A percentile compares a stretch with the other conserved stretches of the same genome.
Evolutionary conservation across 2,888 invertebrate genomes (phyloP).

Genomic region (Drosophila lutescens): DNA sequence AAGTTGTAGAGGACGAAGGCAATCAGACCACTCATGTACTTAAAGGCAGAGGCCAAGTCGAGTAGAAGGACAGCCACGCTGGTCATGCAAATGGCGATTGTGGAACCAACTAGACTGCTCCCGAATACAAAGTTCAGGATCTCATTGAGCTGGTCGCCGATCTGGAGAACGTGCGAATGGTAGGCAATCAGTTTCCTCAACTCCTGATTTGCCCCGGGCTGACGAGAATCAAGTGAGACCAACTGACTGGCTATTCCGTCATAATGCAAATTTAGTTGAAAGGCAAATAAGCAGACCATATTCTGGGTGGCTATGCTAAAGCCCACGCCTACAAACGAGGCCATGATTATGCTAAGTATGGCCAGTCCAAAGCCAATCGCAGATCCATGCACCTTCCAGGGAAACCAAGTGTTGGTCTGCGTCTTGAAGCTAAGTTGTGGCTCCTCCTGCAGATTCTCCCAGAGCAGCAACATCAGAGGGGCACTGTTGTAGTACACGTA

Average conservation of each 20-base stretch:
- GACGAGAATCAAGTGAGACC: slow-evolving; percentile 50
- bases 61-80: slow-evolving; percentile 74
- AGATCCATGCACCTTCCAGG: slow-evolving; percentile 69
- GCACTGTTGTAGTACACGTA: slow-evolving; percentile 63
- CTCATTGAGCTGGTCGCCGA: slow-evolving; percentile 60
- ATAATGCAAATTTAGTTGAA: slow-evolving; percentile 73
- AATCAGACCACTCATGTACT: slow-evolving; percentile 71
- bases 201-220: slow-evolving; percentile 45
- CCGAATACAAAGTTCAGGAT: slow-evolving; percentile 74
- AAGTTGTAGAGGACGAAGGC: slow-evolving; percentile 71
- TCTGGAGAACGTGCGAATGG: slow-evolving; percentile 67
- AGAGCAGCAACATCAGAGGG: slow-evolving; percentile 64
- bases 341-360: slow-evolving; percentile 55
- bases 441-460: slow-evolving; percentile 52
- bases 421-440: slow-evolving; percentile 54
- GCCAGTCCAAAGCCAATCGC: slow-evolving; percentile 35
- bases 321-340: slow-evolving; percentile 56
- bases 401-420: slow-evolving; percentile 82
- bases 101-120: slow-evolving; percentile 73
- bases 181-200: slow-evolving; percentile 63
- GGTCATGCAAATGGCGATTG: slow-evolving; percentile 80
- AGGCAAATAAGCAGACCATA: slow-evolving; percentile 67
- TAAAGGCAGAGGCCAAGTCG: slow-evolving; percentile 52
- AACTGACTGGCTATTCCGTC: slow-evolving; percentile 64
- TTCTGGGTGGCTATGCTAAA: slow-evolving; percentile 66